Base-by-base conservation (phyloP, 2,888 invertebrate species). In the Acleris laterana region DNA sequence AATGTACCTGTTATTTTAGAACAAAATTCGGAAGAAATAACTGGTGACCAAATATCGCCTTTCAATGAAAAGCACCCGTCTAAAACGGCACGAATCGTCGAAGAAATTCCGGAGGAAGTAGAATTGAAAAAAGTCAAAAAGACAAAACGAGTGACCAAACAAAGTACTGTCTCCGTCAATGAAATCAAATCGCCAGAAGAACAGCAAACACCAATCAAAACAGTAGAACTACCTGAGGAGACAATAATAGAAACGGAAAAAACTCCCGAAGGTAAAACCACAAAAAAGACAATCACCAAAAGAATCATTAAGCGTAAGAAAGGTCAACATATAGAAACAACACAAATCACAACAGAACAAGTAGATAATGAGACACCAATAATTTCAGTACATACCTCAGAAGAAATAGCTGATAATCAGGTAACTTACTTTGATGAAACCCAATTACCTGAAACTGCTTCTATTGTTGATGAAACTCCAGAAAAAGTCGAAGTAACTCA, bases 391-490 rank as follows among this genome's bases (percentile, higher is more conserved):
- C 73, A 79, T 69, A 64, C 78, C n/a, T 79, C 80, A 48, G 75
- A 76, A 56, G 73, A 84, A 69, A 70, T 82, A 62, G 70, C 73
- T 74, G 80, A 88, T 68, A 69, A 78, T 59, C 76, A 77, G 6
- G 75, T 74, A 68, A 79, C 78, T 13, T 77, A 78, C 9, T 77
- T 82, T 32, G 70, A 22, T 69, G 38, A 67, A 9, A 48, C 44
- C 38, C 62, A 56, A 19, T 38, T 20, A 20, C 22, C 44, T 9
- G 48, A 68, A 1, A 57, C 7, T 2, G 70, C 61, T 5, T 62
- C 3, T 4, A 5, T 59, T 0, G 48, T 64, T 3, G 59, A 59
- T n/a, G 58, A 64, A n/a, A 48, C 20, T 25, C 64, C 64, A 3
- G 64, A 64, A 38, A 46, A 59, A 2, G 53, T 59, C 0, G 46